A percentile compares a stretch with the other conserved stretches of the same genome.
These are phyloP conservation scores for Haliclona indistincta DNA, from an alignment of 37 sponge, comb jelly and placozoan species.

Conservation along the genomic window DNA sequence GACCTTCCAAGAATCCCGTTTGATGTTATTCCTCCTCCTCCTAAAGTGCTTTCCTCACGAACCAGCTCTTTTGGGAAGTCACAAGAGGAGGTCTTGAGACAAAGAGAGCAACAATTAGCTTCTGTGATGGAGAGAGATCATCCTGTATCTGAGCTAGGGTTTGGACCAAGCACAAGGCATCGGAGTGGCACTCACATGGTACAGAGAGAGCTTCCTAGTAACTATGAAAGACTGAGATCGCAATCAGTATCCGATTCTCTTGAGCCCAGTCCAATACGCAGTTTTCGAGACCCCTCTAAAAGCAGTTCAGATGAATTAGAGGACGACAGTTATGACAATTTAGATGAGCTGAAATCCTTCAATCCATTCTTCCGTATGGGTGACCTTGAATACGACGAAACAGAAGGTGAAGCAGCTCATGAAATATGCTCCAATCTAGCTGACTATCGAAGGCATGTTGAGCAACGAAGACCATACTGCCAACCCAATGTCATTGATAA, in stretches of 20 bases:
- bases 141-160: not conserved
- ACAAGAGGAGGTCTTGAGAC: too few species aligned
- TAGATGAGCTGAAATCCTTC: not conserved
- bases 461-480: not conserved
- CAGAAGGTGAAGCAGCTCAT: not conserved
- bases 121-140: slow-evolving; percentile 1
- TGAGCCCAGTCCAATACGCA: not conserved
- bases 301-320: slow-evolving; percentile 8
- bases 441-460: slow-evolving; percentile 16
- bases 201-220: not conserved
- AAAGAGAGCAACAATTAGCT: too few species aligned
- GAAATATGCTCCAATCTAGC: slow-evolving; percentile 36
- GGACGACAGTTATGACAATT: not conserved
- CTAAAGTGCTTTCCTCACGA: too few species aligned
- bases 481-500: slow-evolving; percentile 13
- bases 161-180: not conserved
- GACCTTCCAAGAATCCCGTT: too few species aligned
- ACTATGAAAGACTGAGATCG: not conserved
- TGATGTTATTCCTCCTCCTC: too few species aligned
- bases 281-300: not conserved
- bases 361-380: slow-evolving; percentile 7
- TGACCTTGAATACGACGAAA: slow-evolving; percentile 34
- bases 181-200: not conserved
- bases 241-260: not conserved
- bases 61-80: too few species aligned